phyloP scores from a whole-genome alignment of 2,113 vertebrate genomes.

The Centrocercus urophasianus region DNA sequence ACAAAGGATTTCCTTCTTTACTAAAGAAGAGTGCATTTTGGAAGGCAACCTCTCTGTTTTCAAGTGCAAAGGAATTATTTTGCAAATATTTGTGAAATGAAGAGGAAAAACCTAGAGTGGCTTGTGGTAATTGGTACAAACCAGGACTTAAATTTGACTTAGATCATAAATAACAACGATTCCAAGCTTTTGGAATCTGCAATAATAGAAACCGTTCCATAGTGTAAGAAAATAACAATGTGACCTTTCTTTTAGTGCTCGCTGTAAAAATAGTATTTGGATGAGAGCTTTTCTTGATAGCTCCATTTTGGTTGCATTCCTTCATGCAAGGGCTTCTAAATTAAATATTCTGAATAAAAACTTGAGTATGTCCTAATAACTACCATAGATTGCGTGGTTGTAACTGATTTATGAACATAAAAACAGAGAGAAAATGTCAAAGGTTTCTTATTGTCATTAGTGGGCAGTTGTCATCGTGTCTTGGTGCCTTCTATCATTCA shows the following conservation, averaged over 20 bases:
- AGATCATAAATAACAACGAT: conserved; percentile 49
- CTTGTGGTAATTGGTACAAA: conserved; percentile 40
- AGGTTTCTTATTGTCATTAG: not conserved
- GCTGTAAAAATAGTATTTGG: conserved; percentile 53
- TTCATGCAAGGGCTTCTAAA: conserved; percentile 5
- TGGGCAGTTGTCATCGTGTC: not conserved
- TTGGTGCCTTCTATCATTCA: not conserved
- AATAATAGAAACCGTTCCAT: conserved; percentile 58
- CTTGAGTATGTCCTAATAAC: not conserved
- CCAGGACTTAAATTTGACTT: conserved; percentile 35
- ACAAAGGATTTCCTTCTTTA: not conserved
- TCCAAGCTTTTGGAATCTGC: conserved; percentile 48
- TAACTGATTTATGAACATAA: not conserved
- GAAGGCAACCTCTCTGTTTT: conserved; percentile 13
- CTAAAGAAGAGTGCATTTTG: not conserved
- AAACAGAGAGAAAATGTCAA: not conserved
- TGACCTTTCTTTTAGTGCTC: conserved; percentile 52
- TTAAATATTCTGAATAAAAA: conserved; percentile 34
- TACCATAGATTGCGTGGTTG: not conserved
- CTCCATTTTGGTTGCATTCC: conserved; percentile 46
- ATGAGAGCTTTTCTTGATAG: conserved; percentile 59
- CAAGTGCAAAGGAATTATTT: conserved; percentile 19
- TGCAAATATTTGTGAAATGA: conserved; percentile 21
- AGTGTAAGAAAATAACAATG: conserved; percentile 62
- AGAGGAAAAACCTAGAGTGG: not conserved